Percentiles rank a stretch among this genome's conserved stretches.
phyloP scores from a whole-genome alignment of 2,113 vertebrate species.

The Hydropotes inermis region DNA sequence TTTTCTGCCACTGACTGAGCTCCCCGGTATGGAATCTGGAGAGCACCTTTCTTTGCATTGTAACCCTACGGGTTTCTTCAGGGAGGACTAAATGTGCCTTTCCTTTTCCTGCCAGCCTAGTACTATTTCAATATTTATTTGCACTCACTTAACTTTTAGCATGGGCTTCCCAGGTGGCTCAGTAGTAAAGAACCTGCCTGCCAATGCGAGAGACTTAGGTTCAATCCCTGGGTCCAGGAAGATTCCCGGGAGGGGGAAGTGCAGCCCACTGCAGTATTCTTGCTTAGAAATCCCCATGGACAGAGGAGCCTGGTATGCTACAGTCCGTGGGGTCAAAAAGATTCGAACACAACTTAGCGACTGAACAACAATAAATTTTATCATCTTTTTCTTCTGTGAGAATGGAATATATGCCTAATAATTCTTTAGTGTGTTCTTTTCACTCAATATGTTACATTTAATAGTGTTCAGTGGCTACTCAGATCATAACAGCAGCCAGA shows the following conservation, averaged over 20 bases:
- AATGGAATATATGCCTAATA: background rate
- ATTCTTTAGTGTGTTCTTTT: background rate
- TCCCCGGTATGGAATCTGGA: accelerated
- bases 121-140: background rate
- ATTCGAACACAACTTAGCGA: background rate
- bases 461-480: background rate
- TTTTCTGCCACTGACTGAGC: background rate
- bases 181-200: background rate
- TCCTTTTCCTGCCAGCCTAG: background rate
- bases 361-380: background rate
- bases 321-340: background rate
- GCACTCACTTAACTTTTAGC: background rate
- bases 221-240: background rate
- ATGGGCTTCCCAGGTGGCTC: background rate
- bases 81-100: background rate
- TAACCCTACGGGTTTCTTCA: background rate
- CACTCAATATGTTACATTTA: background rate
- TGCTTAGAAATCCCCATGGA: background rate
- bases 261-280: background rate
- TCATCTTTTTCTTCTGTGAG: background rate
- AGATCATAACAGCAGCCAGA: background rate
- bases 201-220: background rate
- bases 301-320: background rate
- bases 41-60: background rate
- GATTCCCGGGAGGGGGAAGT: background rate